These are phyloP conservation scores for Actinia tenebrosa DNA, from an alignment of 64 coral and sea anemone genomes.

Conservation along the genomic window DNA sequence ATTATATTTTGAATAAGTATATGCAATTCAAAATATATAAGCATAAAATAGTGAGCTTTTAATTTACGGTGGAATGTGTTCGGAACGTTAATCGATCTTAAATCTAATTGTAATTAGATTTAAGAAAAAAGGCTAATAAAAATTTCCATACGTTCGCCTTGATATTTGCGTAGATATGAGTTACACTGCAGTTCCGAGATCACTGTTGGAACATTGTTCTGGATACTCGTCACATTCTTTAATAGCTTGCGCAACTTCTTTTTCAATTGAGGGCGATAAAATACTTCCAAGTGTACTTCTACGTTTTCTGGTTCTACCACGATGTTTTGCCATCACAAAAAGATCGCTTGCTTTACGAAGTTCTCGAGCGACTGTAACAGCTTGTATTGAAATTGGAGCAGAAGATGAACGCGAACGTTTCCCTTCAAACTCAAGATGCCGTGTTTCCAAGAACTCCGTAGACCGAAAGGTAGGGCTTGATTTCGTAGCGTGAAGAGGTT, in stretches of 20 bases:
- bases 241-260: conserved; percentile 20
- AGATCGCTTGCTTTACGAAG: conserved; percentile 20
- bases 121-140: too few relatives aligned
- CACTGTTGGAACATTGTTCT: neutral
- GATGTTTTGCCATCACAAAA: neutral
- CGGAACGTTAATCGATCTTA: neutral
- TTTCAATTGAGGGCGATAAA: neutral
- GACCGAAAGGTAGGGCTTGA: conserved; percentile 17
- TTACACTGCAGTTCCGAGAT: conserved; percentile 15
- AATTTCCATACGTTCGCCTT: too few relatives aligned
- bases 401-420: neutral
- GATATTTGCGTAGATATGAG: too few relatives aligned
- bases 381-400: neutral
- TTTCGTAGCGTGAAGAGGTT: neutral
- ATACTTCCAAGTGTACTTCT: conserved; percentile 15
- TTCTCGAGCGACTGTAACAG: conserved; percentile 16
- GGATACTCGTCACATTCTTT: neutral
- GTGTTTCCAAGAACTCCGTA: conserved; percentile 8
- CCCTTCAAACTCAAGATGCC: neutral
- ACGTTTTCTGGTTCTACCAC: neutral
- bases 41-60: neutral
- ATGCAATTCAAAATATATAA: neutral
- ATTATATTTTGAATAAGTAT: neutral
- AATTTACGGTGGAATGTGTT: neutral
- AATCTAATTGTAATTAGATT: neutral